Percentiles rank a stretch among this genome's conserved stretches.
Conservation (phyloP, 2,797 vertebrate species). For the Melanotaenia maccullochi region DNA sequence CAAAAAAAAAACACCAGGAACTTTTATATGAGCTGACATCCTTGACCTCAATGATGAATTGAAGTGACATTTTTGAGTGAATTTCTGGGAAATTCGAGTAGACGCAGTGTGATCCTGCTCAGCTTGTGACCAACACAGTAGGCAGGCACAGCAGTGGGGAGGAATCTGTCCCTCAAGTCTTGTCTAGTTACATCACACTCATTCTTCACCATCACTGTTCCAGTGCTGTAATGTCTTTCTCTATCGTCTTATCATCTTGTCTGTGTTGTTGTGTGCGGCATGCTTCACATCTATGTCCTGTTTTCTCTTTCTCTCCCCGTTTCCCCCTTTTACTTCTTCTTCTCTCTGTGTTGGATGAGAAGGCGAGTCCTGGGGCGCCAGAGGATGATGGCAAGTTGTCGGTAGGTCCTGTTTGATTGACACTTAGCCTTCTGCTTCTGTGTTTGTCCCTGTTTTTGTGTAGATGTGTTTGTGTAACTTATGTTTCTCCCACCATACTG, state of each 20-base stretch:
- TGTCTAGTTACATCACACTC: slow-evolving; percentile 64
- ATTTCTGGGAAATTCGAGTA: slow-evolving; percentile 38
- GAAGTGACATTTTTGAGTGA: slow-evolving; percentile 37
- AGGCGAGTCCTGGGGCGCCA: slow-evolving; percentile 83
- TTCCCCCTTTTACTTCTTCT: slow-evolving; percentile 72
- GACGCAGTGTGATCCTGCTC: slow-evolving; percentile 36
- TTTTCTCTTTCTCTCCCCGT: slow-evolving; percentile 58
- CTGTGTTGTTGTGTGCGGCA: slow-evolving; percentile 71
- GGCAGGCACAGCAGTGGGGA: slow-evolving; percentile 33
- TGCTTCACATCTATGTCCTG: slow-evolving; percentile 83
- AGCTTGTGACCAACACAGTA: slow-evolving; percentile 30
- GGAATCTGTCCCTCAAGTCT: slow-evolving; percentile 64
- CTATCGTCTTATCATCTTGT: slow-evolving; percentile 61
- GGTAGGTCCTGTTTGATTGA: slow-evolving; percentile 87
- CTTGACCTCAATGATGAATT: slow-evolving; percentile 24
- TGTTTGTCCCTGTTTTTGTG: slow-evolving; percentile 69
- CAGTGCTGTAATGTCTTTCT: slow-evolving; percentile 57
- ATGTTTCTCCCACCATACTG: slow-evolving; percentile 48
- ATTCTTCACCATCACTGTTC: slow-evolving; percentile 48
- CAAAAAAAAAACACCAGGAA: neutral
- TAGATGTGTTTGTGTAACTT: slow-evolving; percentile 42
- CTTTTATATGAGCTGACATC: slow-evolving; percentile 12
- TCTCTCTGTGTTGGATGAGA: slow-evolving; percentile 83
- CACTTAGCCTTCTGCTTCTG: slow-evolving; percentile 60
- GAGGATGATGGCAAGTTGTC: slow-evolving; percentile 92